Evolutionary conservation across 2,113 vertebrate genomes (phyloP), one percentile per base, ranked within the genome.

Genomic region (Urocynchramus pylzowi): DNA sequence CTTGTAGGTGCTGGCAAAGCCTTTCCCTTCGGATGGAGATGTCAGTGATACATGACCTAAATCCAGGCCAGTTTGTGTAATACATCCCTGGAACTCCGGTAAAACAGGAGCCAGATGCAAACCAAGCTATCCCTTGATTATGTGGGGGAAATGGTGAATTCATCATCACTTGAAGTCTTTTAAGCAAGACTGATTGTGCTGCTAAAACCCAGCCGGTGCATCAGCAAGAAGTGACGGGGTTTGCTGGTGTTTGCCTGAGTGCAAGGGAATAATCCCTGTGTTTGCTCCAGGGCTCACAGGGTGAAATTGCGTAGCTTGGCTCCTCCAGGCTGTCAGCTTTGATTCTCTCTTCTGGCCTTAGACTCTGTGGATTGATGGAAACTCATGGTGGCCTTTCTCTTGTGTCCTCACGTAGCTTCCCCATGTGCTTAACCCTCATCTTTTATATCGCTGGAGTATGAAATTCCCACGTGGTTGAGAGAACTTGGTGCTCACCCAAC

Each of bases 181-280:
- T 96, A 96, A 96, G 59, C 87, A 93, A 96, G 95, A 97, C 91
- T 84, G 91, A 96, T 95, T 74, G 90, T 88, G 24, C 68, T 5
- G 10, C 82, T 90, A 7, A 65, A 89, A 6, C 39, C 74, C 42
- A 26, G 54, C 54, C 16, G 0, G 74, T 3, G 53, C 81, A 50
- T 96, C 96, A 96, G 87, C 95, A 93, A 91, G 93, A 97, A 83
- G 87, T 50, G 27, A 9, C 6, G 0, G 7, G 39, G 67, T 70
- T 35, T 91, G 93, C 65, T 73, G 35, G 78, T 24, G 69, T 73
- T 82, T 82, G 80, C 49, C 80, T 68, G 91, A 80, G 80, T 4
- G 1, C 64, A 9, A 22, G 82, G 84, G 74, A 94, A 73, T 49
- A 63, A 93, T 78, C 84, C 82, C 59, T 15, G 74, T n/a, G 70